Evolutionary conservation across 2,888 invertebrate genomes (phyloP), one percentile per base, ranked within the genome.

Genomic region (Uloborus plumipes): DNA sequence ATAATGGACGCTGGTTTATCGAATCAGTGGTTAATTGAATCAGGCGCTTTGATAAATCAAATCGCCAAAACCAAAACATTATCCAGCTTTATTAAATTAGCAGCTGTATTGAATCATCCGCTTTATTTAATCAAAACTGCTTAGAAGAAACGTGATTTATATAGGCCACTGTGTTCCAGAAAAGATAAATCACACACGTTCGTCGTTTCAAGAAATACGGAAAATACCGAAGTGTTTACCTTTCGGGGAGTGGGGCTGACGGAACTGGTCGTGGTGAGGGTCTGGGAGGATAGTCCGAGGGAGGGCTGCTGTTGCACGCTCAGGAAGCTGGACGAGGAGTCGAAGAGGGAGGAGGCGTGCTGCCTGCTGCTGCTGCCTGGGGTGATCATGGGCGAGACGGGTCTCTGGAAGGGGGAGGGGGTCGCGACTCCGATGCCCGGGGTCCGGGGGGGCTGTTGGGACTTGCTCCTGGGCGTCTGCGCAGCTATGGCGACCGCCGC

Each of bases 401-500:
- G 79, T 47, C 82, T 71, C 50, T 83, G 82, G 76, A 72, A 73
- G 2, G 74, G 51, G 15, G 74, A 50, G 26, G 61, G 39, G 66
- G 75, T 31, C 65, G 73, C 49, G 31, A 51, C 22, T 50, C 69
- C 51, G 71, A 76, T 62, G 62, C 76, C 51, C 47, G 51, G 18
- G 71, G 61, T 59, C 49, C 62, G 26, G 49, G 51, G 22, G n/a
- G 64, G 69, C 31, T 74, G 31, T 59, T 67, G 69, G 81, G 78
- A 75, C 74, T 81, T 85, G 77, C 77, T 82, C 81, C 73, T 80
- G 83, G 79, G 81, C 74, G 77, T 82, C 65, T 86, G 86, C 70
- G 85, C 84, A 67, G 85, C 85, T 73, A 85, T 83, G 61, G 85
- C 84, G 49, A 82, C 84, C 31, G 85, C 85, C 26, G 77, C 84